Percentiles rank a stretch among this genome's conserved stretches.
These are phyloP conservation scores for Lepidurus apus DNA, from an alignment of 1,140 invertebrate species.

Conservation along the genomic window DNA sequence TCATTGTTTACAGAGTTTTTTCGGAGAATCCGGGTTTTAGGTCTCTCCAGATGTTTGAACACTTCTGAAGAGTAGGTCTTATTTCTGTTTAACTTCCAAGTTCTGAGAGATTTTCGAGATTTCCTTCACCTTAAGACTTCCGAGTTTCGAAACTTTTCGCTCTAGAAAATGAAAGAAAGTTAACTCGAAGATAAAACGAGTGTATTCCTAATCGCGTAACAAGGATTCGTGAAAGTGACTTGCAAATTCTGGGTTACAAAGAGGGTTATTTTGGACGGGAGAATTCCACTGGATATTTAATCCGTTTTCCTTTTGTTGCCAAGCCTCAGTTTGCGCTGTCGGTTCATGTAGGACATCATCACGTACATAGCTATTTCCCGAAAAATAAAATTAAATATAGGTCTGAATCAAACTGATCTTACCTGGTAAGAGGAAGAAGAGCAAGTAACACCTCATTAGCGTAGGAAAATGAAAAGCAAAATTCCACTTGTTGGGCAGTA, in stretches of 20 bases:
- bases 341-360: constrained; percentile 74
- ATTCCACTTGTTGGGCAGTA: constrained; percentile 78
- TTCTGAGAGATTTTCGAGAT: too few relatives aligned
- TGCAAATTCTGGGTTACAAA: neutral
- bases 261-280: neutral
- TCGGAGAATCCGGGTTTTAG: too few relatives aligned
- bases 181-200: too few relatives aligned
- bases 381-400: constrained; percentile 36
- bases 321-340: constrained; percentile 57
- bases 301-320: constrained; percentile 16
- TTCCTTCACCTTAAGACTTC: too few relatives aligned
- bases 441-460: constrained; percentile 68
- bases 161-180: too few relatives aligned
- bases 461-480: constrained; percentile 79
- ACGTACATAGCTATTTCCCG: constrained; percentile 53
- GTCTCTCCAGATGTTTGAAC: too few relatives aligned
- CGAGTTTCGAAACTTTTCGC: too few relatives aligned
- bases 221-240: neutral
- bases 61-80: too few relatives aligned
- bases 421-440: constrained; percentile 66
- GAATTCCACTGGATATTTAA: neutral
- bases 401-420: constrained; percentile 29
- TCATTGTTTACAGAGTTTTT: neutral
- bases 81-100: too few relatives aligned
- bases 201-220: too few relatives aligned